Evolutionary conservation across 2,113 vertebrate genomes (phyloP).

Genomic region (Dasyornis broadbenti): DNA sequence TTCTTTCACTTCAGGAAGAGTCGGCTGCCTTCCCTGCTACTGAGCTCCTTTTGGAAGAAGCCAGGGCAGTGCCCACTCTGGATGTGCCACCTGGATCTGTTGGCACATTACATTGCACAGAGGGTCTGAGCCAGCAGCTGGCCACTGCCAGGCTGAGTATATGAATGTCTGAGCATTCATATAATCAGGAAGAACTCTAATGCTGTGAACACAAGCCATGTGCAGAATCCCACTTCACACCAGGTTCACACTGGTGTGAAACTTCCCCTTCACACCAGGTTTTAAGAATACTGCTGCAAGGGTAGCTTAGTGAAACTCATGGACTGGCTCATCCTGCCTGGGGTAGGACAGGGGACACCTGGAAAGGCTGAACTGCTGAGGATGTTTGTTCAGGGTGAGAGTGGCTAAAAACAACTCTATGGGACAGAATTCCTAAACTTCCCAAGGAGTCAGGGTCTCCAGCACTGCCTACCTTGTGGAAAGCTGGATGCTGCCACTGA

Average conservation of each 20-base stretch:
- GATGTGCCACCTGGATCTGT: not conserved
- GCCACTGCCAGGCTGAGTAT: not conserved
- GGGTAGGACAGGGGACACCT: not conserved
- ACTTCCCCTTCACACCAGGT: not conserved
- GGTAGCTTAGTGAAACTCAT: not conserved
- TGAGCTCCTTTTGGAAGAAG: not conserved
- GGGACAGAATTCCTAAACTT: not conserved
- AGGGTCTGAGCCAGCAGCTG: not conserved
- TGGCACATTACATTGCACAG: not conserved
- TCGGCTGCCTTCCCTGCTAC: not conserved
- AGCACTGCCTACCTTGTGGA: not conserved
- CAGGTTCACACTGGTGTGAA: no score
- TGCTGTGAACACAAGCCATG: fast-evolving
- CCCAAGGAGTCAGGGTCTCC: not conserved
- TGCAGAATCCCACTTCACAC: not conserved
- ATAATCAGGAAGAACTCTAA: not conserved
- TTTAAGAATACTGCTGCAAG: not conserved
- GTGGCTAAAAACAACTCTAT: not conserved
- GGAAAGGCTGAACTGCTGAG: not conserved
- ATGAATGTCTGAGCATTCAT: not conserved
- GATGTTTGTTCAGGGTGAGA: not conserved
- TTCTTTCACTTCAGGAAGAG: not conserved
- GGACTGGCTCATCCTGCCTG: not conserved
- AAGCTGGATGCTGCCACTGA: not conserved
- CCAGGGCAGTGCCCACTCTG: not conserved